Evolutionary conservation across 2,888 invertebrate genomes (phyloP).

Genomic region (Pristionchus exspectatus): DNA sequence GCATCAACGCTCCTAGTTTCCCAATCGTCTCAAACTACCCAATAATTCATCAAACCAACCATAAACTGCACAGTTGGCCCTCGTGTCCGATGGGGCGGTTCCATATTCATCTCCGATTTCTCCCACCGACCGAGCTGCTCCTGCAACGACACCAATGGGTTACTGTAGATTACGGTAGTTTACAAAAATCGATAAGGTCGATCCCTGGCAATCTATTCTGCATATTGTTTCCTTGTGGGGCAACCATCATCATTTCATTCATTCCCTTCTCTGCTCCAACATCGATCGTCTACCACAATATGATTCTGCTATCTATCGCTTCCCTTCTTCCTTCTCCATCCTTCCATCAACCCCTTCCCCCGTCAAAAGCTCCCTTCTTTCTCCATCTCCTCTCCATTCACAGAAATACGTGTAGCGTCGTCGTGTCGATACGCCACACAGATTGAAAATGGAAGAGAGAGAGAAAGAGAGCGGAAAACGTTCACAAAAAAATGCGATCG

Average conservation of each 20-base stretch:
- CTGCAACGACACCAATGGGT: slow-evolving; percentile 63
- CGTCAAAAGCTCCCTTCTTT: slow-evolving; percentile 39
- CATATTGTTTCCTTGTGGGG: not conserved
- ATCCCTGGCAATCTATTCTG: not conserved
- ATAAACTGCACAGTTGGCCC: slow-evolving; percentile 68
- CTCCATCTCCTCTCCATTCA: slow-evolving; percentile 44
- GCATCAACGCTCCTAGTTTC: not conserved
- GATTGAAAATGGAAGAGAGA: slow-evolving; percentile 38
- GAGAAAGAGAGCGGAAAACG: slow-evolving; percentile 17
- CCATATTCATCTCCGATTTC: slow-evolving; percentile 76
- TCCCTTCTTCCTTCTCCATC: slow-evolving; percentile 10
- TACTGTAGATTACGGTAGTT: not conserved
- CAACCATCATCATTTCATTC: not conserved
- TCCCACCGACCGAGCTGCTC: slow-evolving; percentile 76
- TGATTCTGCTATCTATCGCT: not conserved
- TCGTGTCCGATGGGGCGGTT: slow-evolving; percentile 66
- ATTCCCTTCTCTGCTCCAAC: not conserved
- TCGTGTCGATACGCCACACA: slow-evolving; percentile 17
- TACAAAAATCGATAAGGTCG: not conserved
- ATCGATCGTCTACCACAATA: slow-evolving; percentile 44
- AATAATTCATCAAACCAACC: slow-evolving; percentile 56
- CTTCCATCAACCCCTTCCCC: slow-evolving; percentile 27
- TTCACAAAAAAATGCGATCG: not conserved
- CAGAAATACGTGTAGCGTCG: slow-evolving; percentile 6
- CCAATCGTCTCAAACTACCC: not conserved